Percentiles rank a stretch among this genome's conserved stretches.
Conservation (phyloP, 2,797 vertebrate genomes). For the Malacoctenus gilli region DNA sequence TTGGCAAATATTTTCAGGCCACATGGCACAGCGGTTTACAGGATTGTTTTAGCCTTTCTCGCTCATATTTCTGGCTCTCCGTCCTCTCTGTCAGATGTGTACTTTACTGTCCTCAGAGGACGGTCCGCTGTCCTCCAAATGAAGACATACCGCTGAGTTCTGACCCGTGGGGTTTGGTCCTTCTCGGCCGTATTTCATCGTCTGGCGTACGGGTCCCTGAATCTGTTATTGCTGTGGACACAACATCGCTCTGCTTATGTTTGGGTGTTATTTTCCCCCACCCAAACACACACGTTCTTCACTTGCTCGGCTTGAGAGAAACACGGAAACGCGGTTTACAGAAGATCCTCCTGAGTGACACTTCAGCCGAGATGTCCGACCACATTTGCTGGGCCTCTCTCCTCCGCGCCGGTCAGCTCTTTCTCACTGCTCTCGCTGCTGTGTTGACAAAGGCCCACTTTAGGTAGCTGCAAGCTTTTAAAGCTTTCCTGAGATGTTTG, state of each 20-base stretch:
- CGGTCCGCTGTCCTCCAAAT: slow-evolving; percentile 43
- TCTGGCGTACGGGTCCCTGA: slow-evolving; percentile 18
- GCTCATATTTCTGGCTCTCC: slow-evolving; percentile 20
- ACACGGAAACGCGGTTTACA: slow-evolving; percentile 16
- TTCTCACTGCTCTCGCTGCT: slow-evolving; percentile 30
- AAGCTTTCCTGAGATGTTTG: slow-evolving; percentile 41
- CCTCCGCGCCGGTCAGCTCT: neutral
- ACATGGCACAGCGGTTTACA: too few relatives aligned
- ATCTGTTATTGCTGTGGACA: slow-evolving; percentile 12
- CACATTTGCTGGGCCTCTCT: slow-evolving; percentile 3
- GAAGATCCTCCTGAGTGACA: slow-evolving; percentile 19
- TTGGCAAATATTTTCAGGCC: too few relatives aligned
- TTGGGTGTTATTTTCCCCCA: neutral
- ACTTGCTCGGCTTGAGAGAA: too few relatives aligned
- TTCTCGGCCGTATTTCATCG: slow-evolving; percentile 26
- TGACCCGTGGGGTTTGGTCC: slow-evolving; percentile 29
- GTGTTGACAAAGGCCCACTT: slow-evolving; percentile 30
- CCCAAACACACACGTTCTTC: slow-evolving; percentile 9
- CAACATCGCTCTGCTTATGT: neutral
- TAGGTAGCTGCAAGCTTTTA: slow-evolving; percentile 25
- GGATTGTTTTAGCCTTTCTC: neutral
- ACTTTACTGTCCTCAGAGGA: too few relatives aligned
- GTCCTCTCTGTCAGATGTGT: slow-evolving; percentile 20
- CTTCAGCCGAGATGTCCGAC: slow-evolving; percentile 20
- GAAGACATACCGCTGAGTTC: slow-evolving; percentile 41